Evolutionary conservation across 2,113 vertebrate species (phyloP), one percentile per base, ranked within the genome.

Genomic region (Cynopterus brachyotis): DNA sequence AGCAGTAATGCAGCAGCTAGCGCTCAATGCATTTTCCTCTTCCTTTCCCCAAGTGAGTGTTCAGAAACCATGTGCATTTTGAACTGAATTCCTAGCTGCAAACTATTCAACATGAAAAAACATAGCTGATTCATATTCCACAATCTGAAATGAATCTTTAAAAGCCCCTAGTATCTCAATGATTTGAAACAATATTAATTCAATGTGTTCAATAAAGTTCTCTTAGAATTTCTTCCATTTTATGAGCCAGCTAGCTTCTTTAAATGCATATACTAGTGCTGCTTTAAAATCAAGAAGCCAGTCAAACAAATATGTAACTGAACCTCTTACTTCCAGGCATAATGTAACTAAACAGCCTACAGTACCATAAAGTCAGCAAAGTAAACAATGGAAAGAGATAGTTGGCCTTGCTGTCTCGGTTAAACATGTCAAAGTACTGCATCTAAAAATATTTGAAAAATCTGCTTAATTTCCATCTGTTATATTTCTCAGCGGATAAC

Each of bases 381-480:
- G 89, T 98, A 98, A 98, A 98, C 97, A 98, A 75, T 97, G 92
- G 94, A 97, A 98, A 84, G 72, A 98, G 97, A 98, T 82, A 98
- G 96, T 89, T 40, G 70, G 96, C 80, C 97, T 97, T 97, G 91
- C 72, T 92, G 95, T 97, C 91, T 96, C 95, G 98, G 91, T 53
- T 96, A 96, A 98, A 96, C 91, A 35, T 98, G 98, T 98, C 98
- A 98, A 97, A 98, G 96, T 82, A 96, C 96, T 96, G 86, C 97
- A 98, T 97, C 97, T 97, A 96, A 98, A 98, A 98, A 96, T 98
- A 98, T 98, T 98, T 98, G 95, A 98, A 97, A 98, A 98, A 98
- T 99, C 96, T 98, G 96, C 79, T 90, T 94, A 95, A 98, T 98
- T 98, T 97, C 98, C 98, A 99, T 99, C 98, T 99, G 98, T 97